phyloP scores from a whole-genome alignment of 2,797 vertebrate genomes.

The Liparis tanakae region DNA sequence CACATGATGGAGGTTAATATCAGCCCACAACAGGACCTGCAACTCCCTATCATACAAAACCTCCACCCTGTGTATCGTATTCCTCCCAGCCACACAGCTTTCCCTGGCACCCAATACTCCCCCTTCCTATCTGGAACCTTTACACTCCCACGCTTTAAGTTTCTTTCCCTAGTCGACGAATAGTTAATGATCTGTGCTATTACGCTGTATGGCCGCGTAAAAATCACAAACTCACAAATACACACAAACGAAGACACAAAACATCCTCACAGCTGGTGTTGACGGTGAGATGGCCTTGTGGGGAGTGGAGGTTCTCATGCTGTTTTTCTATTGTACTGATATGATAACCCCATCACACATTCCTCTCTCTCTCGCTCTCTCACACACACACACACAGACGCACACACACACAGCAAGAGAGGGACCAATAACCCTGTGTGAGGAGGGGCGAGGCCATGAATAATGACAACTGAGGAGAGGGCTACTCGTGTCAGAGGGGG shows the following conservation, averaged over 20 bases:
- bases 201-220: slow-evolving; percentile 73
- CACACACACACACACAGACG: background rate
- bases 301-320: slow-evolving; percentile 72
- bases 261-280: slow-evolving; percentile 72
- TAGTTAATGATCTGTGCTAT: slow-evolving; percentile 81
- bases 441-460: slow-evolving; percentile 39
- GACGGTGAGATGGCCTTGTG: slow-evolving; percentile 70
- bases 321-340: slow-evolving; percentile 75
- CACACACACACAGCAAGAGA: slow-evolving; percentile 19
- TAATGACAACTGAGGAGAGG: slow-evolving; percentile 40
- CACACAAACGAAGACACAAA: slow-evolving; percentile 58
- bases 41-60: slow-evolving; percentile 25
- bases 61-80: slow-evolving; percentile 36
- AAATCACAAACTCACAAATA: slow-evolving; percentile 67
- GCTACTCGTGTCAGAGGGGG: slow-evolving; percentile 31
- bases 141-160: slow-evolving; percentile 75
- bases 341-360: slow-evolving; percentile 67
- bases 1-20: background rate
- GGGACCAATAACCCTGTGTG: slow-evolving; percentile 43
- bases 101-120: slow-evolving; percentile 31
- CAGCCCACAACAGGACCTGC: background rate
- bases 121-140: slow-evolving; percentile 59
- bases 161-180: slow-evolving; percentile 75
- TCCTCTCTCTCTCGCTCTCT: background rate
- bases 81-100: slow-evolving; percentile 41